These are phyloP conservation scores for Drosophila mauritiana DNA, from an alignment of 1,140 invertebrate genomes.

Conservation along the genomic window DNA sequence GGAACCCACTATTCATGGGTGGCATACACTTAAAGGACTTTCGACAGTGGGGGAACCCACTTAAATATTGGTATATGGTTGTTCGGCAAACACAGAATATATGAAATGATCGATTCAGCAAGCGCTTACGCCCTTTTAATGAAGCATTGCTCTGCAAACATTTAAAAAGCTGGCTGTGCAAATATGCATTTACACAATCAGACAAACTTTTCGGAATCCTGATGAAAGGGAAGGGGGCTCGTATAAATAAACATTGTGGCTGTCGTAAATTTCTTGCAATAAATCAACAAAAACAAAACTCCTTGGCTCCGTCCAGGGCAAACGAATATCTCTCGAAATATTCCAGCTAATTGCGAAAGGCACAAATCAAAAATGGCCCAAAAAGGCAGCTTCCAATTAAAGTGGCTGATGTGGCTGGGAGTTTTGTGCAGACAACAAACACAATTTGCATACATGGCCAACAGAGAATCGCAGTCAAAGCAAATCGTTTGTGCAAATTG, in stretches of 20 bases:
- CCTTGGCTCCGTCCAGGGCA: slow-evolving; percentile 1
- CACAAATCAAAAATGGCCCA: slow-evolving; percentile 57
- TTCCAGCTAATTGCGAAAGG: slow-evolving; percentile 50
- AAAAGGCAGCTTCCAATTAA: slow-evolving; percentile 50
- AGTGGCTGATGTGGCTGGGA: slow-evolving; percentile 29
- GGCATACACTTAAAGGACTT: background rate
- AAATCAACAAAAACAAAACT: slow-evolving; percentile 41
- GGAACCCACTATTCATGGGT: background rate
- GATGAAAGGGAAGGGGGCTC: slow-evolving; percentile 2
- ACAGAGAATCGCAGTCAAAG: slow-evolving; percentile 39
- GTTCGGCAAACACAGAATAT: no score
- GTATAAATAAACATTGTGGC: slow-evolving; percentile 20
- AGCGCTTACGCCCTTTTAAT: slow-evolving; percentile 9
- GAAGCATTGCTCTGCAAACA: slow-evolving; percentile 18
- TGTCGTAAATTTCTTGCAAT: slow-evolving; percentile 32
- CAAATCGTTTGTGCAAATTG: slow-evolving; percentile 82
- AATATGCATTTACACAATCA: slow-evolving; percentile 4
- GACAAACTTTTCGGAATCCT: slow-evolving; percentile 1
- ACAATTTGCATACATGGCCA: slow-evolving; percentile 56
- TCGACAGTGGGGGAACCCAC: background rate
- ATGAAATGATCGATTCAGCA: background rate
- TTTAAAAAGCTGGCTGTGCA: slow-evolving; percentile 15
- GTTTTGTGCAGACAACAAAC: slow-evolving; percentile 51
- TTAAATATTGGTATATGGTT: no score
- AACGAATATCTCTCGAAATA: slow-evolving; percentile 32